Evolutionary conservation across 2,797 vertebrate species (phyloP), one percentile per base, ranked within the genome.

Genomic region (Xiphorhynchus erythropygius): DNA sequence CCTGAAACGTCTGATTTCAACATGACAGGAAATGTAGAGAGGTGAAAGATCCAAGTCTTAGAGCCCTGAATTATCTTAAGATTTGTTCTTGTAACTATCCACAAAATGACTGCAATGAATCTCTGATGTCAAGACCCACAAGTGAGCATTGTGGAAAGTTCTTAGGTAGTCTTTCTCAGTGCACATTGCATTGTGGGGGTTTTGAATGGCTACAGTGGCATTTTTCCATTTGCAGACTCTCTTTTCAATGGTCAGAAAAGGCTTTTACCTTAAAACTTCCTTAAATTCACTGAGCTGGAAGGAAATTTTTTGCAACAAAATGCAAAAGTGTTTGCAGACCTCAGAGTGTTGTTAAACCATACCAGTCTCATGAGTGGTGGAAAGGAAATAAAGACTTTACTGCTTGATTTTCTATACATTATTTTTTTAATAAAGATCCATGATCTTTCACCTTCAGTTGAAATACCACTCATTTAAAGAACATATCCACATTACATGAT

Each of bases 151-250:
- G 27, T 52, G 28, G 18, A 46, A 86, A 68, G 23, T 35, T 68
- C 37, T 89, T 63, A 44, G 8, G 23, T 80, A 8, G 2, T n/a
- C 50, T 47, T 87, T 55, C 42, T 79, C 21, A 63, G 9, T 1
- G 0, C n/a, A 50, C 9, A 9, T 12, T 67, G 23, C 3, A 12
- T 22, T 76, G 16, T 42, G 28, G 16, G 1, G 0, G 6, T 85
- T 87, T 56, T 86, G 24, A 86, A 62, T 50, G 30, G 7, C 46
- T 71, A 42, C 55, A 19, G 6, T 41, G 65, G 6, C 27, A 22
- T 79, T 76, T 87, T 32, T 76, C 27, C 33, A 27, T 64, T 65
- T 62, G 18, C 6, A 50, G 19, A 33, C 18, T 78, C 60, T 32
- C 18, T 89, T 77, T 84, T 76, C 21, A 17, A 5, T 15, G 5